Conservation (phyloP, 2,113 vertebrate genomes). For the Melanotaenia duboulayi region DNA sequence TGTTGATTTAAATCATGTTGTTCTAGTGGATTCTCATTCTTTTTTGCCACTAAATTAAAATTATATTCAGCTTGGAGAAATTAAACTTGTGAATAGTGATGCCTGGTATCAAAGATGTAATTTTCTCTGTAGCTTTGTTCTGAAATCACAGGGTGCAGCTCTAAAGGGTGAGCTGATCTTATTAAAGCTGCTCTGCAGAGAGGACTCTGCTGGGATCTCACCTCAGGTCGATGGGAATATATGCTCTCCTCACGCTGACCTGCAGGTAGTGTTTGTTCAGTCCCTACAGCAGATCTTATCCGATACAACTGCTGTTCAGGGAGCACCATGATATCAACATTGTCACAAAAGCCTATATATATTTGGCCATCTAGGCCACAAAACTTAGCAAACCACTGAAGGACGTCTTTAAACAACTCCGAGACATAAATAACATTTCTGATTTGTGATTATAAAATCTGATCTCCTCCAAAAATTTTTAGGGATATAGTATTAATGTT, state of each 20-base stretch:
- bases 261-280: conserved; percentile 23
- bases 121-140: conserved; percentile 29
- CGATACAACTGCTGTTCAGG: background rate
- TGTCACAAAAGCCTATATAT: background rate
- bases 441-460: no score
- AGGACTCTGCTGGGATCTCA: conserved; percentile 28
- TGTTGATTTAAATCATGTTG: no score
- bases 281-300: background rate
- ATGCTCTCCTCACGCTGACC: conserved; percentile 4
- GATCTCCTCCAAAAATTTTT: no score
- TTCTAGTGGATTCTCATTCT: background rate
- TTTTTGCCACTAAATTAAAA: conserved; percentile 20
- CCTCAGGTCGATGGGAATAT: conserved; percentile 27
- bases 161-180: conserved; percentile 18
- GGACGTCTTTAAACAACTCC: background rate
- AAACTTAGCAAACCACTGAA: background rate
- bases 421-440: no score
- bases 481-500: no score
- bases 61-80: conserved; percentile 13
- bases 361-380: background rate
- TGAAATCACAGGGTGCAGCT: conserved; percentile 16
- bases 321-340: conserved; percentile 1
- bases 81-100: background rate
- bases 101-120: conserved; percentile 5
- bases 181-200: conserved; percentile 5